A percentile compares a stretch with the other conserved stretches of the same genome.
These are phyloP conservation scores for Cordylochernes scorpioides DNA, from an alignment of 2,888 invertebrate genomes.

Conservation along the genomic window DNA sequence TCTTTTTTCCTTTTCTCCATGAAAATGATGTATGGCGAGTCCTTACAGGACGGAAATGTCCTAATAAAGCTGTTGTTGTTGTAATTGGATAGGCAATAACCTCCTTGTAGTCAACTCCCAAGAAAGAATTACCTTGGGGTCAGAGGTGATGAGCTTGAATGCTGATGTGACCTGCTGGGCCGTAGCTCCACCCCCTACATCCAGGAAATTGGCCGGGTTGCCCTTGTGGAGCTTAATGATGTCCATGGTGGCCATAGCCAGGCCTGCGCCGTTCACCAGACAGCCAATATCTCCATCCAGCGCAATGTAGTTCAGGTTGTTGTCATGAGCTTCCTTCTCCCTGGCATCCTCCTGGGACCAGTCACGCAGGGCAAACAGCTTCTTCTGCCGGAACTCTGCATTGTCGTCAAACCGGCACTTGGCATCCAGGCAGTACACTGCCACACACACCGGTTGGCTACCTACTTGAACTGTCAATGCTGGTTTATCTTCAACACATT, in stretches of 20 bases:
- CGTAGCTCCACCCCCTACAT: constrained; percentile 85
- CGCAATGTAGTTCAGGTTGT: constrained; percentile 74
- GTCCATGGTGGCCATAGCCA: constrained; percentile 97
- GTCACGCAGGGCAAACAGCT: constrained; percentile 53
- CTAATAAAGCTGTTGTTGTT: no score
- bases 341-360: constrained; percentile 72
- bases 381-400: constrained; percentile 66
- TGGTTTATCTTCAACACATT: no score
- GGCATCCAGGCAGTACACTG: constrained; percentile 75
- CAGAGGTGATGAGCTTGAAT: constrained; percentile 80
- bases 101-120: no score
- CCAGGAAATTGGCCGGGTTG: constrained; percentile 80
- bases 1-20: no score
- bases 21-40: no score
- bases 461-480: neutral
- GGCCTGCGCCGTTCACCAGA: constrained; percentile 81
- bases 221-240: constrained; percentile 87
- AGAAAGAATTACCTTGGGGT: constrained; percentile 35
- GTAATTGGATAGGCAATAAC: no score
- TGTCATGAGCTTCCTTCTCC: constrained; percentile 67
- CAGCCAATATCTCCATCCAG: constrained; percentile 81
- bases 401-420: constrained; percentile 89
- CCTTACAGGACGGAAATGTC: no score
- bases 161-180: constrained; percentile 70
- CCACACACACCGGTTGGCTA: constrained; percentile 6